phyloP scores from a whole-genome alignment of 1,140 invertebrate species.

The Aradophagus sp. region DNA sequence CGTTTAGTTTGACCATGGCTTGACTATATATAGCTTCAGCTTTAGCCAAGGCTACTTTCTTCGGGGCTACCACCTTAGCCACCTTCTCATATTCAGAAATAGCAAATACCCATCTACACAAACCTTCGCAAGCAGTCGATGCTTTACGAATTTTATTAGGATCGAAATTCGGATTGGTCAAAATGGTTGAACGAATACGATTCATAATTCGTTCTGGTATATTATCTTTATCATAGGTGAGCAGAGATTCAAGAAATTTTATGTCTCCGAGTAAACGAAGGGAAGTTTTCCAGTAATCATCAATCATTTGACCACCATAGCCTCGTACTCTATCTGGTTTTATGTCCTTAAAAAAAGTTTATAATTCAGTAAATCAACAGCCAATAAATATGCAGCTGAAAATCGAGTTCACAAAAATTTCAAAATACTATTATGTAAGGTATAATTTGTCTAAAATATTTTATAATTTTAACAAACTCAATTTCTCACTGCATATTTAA shows the following conservation, averaged over 20 bases:
- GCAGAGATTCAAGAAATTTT: constrained; percentile 88
- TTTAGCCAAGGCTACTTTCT: constrained; percentile 84
- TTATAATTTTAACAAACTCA: no score
- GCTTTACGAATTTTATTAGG: constrained; percentile 89
- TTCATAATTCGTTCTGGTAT: constrained; percentile 87
- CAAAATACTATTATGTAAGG: no score
- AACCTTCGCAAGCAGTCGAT: constrained; percentile 84
- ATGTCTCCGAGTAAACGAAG: constrained; percentile 93
- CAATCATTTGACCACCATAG: constrained; percentile 79
- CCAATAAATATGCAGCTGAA: no score
- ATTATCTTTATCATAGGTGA: constrained; percentile 94
- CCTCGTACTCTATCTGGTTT: constrained; percentile 90
- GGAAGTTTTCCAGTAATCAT: constrained; percentile 96
- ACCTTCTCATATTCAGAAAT: constrained; percentile 95
- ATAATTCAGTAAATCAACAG: background rate
- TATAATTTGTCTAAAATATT: no score
- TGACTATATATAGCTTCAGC: constrained; percentile 83
- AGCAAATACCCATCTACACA: constrained; percentile 94
- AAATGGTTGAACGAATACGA: constrained; percentile 85
- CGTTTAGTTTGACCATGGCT: constrained; percentile 82
- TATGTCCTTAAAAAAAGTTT: constrained; percentile 79
- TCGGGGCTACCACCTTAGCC: constrained; percentile 91
- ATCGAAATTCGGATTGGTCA: constrained; percentile 92
- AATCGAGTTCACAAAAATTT: background rate
- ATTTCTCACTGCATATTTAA: no score